Evolutionary conservation across 2,888 invertebrate genomes (phyloP), one percentile per base, ranked within the genome.

Genomic region (Nebria salina): DNA sequence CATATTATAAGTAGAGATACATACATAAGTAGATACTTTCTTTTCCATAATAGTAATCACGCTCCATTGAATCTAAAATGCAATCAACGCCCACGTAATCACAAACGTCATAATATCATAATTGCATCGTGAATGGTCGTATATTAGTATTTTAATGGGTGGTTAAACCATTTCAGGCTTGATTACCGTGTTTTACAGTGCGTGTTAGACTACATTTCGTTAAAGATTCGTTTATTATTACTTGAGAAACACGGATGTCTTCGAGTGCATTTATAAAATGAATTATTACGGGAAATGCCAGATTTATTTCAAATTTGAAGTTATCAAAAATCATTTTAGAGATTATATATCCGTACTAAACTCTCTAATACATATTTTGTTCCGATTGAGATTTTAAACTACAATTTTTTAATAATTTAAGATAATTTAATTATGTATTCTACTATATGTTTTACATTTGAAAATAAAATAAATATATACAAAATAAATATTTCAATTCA

Each of bases 51-150:
- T 70, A 25, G 11, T 26, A 5, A 34, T 34, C 70, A 70, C 70
- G 70, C 70, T 26, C 70, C 25, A 70, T 70, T 70, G 34, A 70
- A 26, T 70, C 26, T 70, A 70, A 20, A 70, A 70, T 70, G 70
- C 70, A 34, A 70, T 70, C 54, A 54, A 8, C 54, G 54, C 54
- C 54, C 54, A 54, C 54, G 54, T 54, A 54, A 54, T 54, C 54
- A 54, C 54, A 13, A 13, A 54, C 54, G 54, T 54, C 54, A 54
- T 13, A 8, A 54, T 54, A 7, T 54, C 54, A 54, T 54, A 54
- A 54, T 54, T 54, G 54, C 54, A 8, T 13, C 54, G 54, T 54
- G 4, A 34, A 34, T 1, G 34, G 34, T 34, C 13, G 54, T 54
- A 11, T 54, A 54, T 54, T 54, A 54, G 1, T 54, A 54, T 7